Base-by-base conservation (phyloP, 2,888 invertebrate genomes). In the Tuberolachnus salignus region DNA sequence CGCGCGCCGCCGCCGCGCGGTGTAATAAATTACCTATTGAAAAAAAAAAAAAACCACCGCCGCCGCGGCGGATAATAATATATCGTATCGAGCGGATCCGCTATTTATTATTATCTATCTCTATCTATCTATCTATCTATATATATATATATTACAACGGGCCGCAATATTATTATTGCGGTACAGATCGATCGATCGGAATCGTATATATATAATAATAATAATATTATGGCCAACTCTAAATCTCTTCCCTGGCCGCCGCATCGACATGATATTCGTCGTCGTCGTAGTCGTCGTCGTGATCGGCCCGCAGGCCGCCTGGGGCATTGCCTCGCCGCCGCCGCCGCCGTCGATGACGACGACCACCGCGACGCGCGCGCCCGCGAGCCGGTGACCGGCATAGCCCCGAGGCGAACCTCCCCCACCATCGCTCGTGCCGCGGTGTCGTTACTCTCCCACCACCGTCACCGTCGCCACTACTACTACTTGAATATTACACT, bases 291-390 rank as follows among this genome's bases (percentile, higher is more conserved):
- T 16, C 21, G 57, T 23, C 44, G 72, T 72, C 61, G 72, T 72
- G 72, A 72, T 75, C 75, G 34, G 34, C 34, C 26, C 46, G 46
- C 67, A 19, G 67, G 19, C 59, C 49, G 66, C 78, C 78, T 67
- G 57, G 75, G 75, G 75, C 75, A 75, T 59, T 78, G 75, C 67
- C 75, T 78, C 67, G 75, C 14, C 53, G 73, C 70, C 61, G 26
- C 57, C 72, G 59, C 59, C 55, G 70, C 70, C 13, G 26, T 51
- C 34, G 61, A 61, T 61, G 70, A 57, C 57, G 74, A 64, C 75
- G 67, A 78, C 66, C 75, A 67, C 66, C 75, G 67, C 66, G 75
- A 67, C 64, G 64, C 53, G 59, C 51, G 51, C 59, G 69, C 42
- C 69, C 67, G 67, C 72, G 72, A 72, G 57, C 72, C 59, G 71